Evolutionary conservation across 2,113 vertebrate genomes (phyloP).

Genomic region (Suncus etruscus): DNA sequence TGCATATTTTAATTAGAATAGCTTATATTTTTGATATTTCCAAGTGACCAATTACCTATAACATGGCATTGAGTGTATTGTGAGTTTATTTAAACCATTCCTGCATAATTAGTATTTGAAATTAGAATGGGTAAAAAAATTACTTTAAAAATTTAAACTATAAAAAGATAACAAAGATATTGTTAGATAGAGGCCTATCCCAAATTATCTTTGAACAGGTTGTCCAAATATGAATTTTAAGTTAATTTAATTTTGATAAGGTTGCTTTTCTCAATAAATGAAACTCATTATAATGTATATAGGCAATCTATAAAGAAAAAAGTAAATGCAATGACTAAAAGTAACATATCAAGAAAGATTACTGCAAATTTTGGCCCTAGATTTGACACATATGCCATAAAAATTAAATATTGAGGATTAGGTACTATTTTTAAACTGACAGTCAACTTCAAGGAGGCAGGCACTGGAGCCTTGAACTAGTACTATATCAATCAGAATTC

Average conservation of each 20-base stretch:
- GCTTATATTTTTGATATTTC: background rate
- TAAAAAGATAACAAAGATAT: background rate
- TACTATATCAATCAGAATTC: background rate
- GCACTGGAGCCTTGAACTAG: too few relatives aligned
- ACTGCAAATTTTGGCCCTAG: background rate
- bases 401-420: background rate
- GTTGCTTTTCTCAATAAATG: background rate
- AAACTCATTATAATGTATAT: background rate
- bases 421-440: too few relatives aligned
- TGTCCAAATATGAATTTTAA: background rate
- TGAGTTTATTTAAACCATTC: background rate
- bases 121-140: background rate
- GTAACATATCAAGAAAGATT: conserved; percentile 51
- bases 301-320: background rate
- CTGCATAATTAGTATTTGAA: background rate
- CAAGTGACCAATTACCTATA: background rate
- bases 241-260: background rate
- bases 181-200: background rate
- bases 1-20: background rate
- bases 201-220: background rate
- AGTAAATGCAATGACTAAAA: background rate
- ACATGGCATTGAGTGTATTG: fast-evolving
- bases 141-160: background rate
- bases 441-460: too few relatives aligned
- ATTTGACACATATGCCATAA: conserved; percentile 35